These are phyloP conservation scores for Erannis defoliaria DNA, from an alignment of 2,888 invertebrate species.

Conservation along the genomic window DNA sequence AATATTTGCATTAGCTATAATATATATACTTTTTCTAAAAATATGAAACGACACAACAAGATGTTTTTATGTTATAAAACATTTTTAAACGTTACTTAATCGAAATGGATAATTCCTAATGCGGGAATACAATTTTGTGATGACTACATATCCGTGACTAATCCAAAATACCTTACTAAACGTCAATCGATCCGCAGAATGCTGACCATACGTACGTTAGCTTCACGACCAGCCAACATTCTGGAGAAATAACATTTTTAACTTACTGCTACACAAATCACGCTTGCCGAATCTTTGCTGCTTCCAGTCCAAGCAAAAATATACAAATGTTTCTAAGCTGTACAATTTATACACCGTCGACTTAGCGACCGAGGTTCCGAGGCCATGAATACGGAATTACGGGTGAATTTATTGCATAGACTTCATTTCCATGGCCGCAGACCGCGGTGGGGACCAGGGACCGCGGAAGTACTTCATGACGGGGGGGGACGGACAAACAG, in stretches of 20 bases:
- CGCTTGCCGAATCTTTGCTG: conserved; percentile 68
- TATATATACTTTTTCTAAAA: conserved; percentile 78
- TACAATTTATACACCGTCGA: conserved; percentile 80
- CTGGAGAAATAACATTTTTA: conserved; percentile 57
- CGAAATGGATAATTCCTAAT: conserved; percentile 73
- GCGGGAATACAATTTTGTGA: conserved; percentile 79
- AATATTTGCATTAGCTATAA: conserved; percentile 74
- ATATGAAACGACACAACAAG: conserved; percentile 84
- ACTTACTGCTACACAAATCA: conserved; percentile 70
- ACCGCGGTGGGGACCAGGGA: conserved; percentile 42
- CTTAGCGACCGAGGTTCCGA: conserved; percentile 53
- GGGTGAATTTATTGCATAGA: conserved; percentile 31
- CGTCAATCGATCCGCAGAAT: conserved; percentile 51
- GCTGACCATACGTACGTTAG: neutral
- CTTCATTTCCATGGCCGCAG: conserved; percentile 37
- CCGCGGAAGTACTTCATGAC: too few species aligned
- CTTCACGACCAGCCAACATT: conserved; percentile 29
- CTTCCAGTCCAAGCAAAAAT: conserved; percentile 79
- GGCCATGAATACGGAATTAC: conserved; percentile 49
- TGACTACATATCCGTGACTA: conserved; percentile 79
- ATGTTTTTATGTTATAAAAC: conserved; percentile 72
- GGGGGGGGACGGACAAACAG: too few species aligned
- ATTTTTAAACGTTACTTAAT: conserved; percentile 74
- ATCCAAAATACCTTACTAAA: conserved; percentile 72
- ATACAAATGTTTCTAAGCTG: conserved; percentile 79